Evolutionary conservation across 2,113 vertebrate genomes (phyloP).

Genomic region (crab-eating macaque (Macaca fascicularis)): DNA sequence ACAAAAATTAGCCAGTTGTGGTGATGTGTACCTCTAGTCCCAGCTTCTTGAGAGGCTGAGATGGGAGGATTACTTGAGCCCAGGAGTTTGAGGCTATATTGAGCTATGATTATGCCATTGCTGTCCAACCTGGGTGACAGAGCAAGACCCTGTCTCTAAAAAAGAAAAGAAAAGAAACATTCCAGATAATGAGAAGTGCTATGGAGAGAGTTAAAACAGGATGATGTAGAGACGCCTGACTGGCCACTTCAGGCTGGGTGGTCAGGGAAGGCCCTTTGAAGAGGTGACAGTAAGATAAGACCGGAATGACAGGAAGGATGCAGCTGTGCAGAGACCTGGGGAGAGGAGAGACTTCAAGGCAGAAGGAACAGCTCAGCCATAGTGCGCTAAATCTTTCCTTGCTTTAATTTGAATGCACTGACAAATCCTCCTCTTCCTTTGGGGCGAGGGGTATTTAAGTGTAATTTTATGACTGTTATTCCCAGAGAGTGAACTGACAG

Average conservation of each 20-base stretch:
- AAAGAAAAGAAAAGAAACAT: background rate
- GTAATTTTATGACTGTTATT: background rate
- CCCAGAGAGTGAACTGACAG: background rate
- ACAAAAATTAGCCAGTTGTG: no score
- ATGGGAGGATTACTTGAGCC: no score
- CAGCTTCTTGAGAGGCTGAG: no score
- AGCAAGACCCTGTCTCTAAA: no score
- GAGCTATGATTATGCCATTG: no score
- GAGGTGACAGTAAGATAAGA: background rate
- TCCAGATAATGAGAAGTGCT: background rate
- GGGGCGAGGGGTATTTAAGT: background rate
- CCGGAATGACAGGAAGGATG: background rate
- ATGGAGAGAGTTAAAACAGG: background rate
- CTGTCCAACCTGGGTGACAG: no score
- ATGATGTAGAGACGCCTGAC: background rate
- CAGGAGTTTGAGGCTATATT: no score
- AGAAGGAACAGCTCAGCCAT: background rate
- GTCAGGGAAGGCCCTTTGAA: background rate
- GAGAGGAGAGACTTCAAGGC: background rate
- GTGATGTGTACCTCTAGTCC: no score
- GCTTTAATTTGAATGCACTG: background rate
- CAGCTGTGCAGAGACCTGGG: background rate
- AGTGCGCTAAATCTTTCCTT: background rate
- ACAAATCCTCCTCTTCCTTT: background rate
- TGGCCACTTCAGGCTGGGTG: background rate